Conservation (phyloP, 2,113 vertebrate species). For the Rhinogobius similis region DNA sequence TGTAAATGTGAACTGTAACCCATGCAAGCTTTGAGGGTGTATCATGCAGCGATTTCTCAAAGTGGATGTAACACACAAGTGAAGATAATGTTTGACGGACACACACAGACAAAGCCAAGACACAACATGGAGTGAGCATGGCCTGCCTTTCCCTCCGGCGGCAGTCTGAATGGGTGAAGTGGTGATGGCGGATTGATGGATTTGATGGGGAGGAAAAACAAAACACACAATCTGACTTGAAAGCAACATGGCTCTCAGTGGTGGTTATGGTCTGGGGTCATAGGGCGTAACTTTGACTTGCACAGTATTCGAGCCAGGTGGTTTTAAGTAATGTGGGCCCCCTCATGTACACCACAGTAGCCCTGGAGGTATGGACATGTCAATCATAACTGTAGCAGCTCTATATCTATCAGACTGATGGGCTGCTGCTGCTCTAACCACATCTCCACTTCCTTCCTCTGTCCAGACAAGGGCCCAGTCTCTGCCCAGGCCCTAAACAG, state of each 20-base stretch:
- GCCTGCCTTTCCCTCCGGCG: constrained; percentile 78
- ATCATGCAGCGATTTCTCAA: constrained; percentile 47
- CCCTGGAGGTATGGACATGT: constrained; percentile 32
- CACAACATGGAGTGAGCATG: constrained; percentile 69
- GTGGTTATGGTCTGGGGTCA: constrained; percentile 16
- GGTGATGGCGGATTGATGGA: constrained; percentile 22
- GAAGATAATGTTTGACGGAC: constrained; percentile 16
- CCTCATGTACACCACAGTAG: constrained; percentile 17
- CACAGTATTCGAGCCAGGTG: constrained; percentile 28
- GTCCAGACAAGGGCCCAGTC: constrained; percentile 31
- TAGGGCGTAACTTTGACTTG: constrained; percentile 18
- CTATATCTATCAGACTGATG: constrained; percentile 32
- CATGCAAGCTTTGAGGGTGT: constrained; percentile 20
- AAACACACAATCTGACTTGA: constrained; percentile 20
- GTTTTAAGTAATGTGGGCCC: constrained; percentile 34
- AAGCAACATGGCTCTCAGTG: constrained; percentile 4
- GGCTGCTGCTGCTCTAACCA: constrained; percentile 28
- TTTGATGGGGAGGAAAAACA: constrained; percentile 19
- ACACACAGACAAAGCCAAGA: constrained; percentile 46
- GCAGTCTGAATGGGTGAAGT: constrained; percentile 52
- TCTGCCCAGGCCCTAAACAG: constrained; percentile 8
- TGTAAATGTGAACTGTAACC: constrained; percentile 18
- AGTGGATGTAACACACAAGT: constrained; percentile 14
- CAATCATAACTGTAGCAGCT: constrained; percentile 52
- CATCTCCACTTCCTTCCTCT: constrained; percentile 51